phyloP scores from a whole-genome alignment of 1,140 invertebrate genomes.

The Metopolophium dirhodum region DNA sequence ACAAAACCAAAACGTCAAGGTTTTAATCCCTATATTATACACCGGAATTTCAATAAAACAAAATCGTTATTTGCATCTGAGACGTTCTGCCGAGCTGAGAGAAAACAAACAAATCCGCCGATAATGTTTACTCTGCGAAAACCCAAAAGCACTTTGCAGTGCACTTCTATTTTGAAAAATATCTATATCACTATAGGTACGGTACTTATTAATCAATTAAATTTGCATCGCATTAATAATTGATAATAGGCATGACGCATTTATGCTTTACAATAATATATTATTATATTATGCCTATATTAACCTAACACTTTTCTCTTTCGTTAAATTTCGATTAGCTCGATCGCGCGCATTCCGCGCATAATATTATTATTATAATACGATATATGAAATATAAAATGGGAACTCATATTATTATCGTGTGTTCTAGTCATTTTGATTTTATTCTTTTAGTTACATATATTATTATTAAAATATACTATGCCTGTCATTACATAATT shows the following conservation, averaged over 20 bases:
- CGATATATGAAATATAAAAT: neutral
- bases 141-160: neutral
- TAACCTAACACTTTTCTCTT: neutral
- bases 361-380: neutral
- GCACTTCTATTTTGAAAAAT: neutral
- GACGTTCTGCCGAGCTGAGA: neutral
- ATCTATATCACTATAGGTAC: neutral
- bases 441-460: neutral
- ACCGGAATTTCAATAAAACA: neutral
- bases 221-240: neutral
- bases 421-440: neutral
- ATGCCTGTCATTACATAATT: neutral
- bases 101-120: neutral
- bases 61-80: neutral
- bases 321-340: neutral
- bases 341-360: no score
- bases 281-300: neutral
- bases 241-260: neutral
- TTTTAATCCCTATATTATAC: neutral
- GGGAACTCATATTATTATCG: neutral
- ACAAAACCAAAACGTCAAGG: neutral
- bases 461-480: neutral
- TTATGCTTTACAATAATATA: neutral
- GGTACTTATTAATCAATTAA: neutral
- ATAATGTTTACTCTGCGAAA: neutral